Evolutionary conservation across 1,140 invertebrate genomes (phyloP), one percentile per base, ranked within the genome.

Genomic region (Scaptomyza pallida): DNA sequence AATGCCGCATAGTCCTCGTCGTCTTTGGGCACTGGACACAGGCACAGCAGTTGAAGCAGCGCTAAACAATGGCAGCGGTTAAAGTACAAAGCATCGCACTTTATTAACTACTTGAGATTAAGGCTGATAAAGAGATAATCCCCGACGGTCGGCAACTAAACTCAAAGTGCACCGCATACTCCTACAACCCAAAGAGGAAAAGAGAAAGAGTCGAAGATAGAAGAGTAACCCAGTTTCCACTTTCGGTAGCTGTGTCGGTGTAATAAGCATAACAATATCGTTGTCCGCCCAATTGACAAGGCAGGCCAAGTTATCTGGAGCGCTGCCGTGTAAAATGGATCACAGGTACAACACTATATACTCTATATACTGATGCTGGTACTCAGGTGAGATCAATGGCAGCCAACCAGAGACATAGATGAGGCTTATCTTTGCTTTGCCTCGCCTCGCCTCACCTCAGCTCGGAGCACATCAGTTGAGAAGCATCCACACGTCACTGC

Each of bases 91-190:
- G 89, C 81, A 77, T 82, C 75, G 89, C 89, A 90, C 89, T 90
- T 90, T 90, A 90, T 90, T 90, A 90, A 90, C 89, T 90, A 90
- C 89, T 90, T 90, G 89, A 90, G 89, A 90, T 90, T 90, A 90
- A 77, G 89, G 69, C 83, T 86, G 89, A 90, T 90, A 90, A 90
- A 81, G 78, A 90, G 89, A 89, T 90, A 90, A 90, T 90, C 89
- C 78, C 45, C 63, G 70, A 54, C 62, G 78, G 88, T 72, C 75
- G 86, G 81, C 68, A 68, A 68, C 67, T 65, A 61, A 79, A 79
- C 65, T 82, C 63, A 54, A 79, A 79, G 71, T 73, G 76, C 72
- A 74, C 57, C 68, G 59, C 68, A 62, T 59, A 76, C 72, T 73
- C 64, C 68, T 65, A 78, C 73, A 68, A 50, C 44, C 15, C 21